Conservation (phyloP, 2,113 vertebrate species). For the Pipa parva region DNA sequence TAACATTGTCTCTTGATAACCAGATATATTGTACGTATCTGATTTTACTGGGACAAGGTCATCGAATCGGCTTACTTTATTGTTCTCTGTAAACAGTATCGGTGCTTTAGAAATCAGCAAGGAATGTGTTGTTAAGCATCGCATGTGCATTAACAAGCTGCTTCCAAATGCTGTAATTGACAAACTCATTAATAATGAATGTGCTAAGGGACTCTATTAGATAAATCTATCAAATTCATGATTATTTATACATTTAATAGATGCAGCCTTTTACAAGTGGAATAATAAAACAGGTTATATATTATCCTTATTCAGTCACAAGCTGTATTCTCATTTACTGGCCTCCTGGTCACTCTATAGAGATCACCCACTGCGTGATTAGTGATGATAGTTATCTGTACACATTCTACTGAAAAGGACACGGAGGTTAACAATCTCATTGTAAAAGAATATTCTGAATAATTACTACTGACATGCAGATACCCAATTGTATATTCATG, state of each 20-base stretch:
- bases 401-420: no score
- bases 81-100: neutral
- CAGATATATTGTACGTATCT: neutral
- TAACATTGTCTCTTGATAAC: neutral
- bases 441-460: no score
- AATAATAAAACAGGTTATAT: neutral
- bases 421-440: no score
- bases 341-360: neutral
- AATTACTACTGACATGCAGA: no score
- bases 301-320: neutral
- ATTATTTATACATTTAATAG: slow-evolving; percentile 26
- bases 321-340: neutral
- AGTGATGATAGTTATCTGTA: neutral
- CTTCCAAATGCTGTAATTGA: slow-evolving; percentile 9
- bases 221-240: slow-evolving; percentile 20
- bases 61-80: neutral
- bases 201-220: slow-evolving; percentile 13
- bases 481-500: no score
- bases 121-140: neutral
- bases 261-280: neutral
- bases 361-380: neutral
- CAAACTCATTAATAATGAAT: slow-evolving; percentile 10
- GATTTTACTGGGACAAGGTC: neutral
- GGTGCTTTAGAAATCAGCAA: neutral
- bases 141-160: neutral